phyloP scores from a whole-genome alignment of 2,888 invertebrate species.

The Oithona nana region DNA sequence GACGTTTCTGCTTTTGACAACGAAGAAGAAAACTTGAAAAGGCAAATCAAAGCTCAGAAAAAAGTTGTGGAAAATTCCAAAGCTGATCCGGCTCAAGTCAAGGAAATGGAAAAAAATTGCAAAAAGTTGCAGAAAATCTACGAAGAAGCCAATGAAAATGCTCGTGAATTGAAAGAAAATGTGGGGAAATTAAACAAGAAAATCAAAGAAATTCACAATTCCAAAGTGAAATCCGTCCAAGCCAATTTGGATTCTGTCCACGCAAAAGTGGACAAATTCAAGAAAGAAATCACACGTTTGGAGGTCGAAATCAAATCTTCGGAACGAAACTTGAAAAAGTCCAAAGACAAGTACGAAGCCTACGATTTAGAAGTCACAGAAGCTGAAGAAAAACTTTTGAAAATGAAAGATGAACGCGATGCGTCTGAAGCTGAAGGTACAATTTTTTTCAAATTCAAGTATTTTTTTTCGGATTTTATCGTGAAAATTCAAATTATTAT shows the following conservation, averaged over 20 bases:
- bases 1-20: not conserved
- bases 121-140: conserved; percentile 46
- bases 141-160: conserved; percentile 38
- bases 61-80: conserved; percentile 26
- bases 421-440: conserved; percentile 23
- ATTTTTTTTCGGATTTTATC: too few relatives aligned
- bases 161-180: conserved; percentile 40
- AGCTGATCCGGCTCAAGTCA: conserved; percentile 36
- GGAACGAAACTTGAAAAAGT: conserved; percentile 48
- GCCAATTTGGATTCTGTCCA: conserved; percentile 45
- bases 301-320: conserved; percentile 22
- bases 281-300: conserved; percentile 12
- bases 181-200: conserved; percentile 44
- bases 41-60: not conserved
- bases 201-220: conserved; percentile 47
- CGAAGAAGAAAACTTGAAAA: not conserved
- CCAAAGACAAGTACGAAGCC: conserved; percentile 49
- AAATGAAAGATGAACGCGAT: conserved; percentile 22
- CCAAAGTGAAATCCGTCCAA: conserved; percentile 47
- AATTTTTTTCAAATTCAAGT: too few relatives aligned
- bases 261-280: conserved; percentile 46
- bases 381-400: conserved; percentile 40
- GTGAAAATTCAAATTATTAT: too few relatives aligned
- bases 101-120: conserved; percentile 41
- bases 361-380: conserved; percentile 49